Evolutionary conservation across 2,797 vertebrate genomes (phyloP).

Genomic region (Margarornis squamiger): DNA sequence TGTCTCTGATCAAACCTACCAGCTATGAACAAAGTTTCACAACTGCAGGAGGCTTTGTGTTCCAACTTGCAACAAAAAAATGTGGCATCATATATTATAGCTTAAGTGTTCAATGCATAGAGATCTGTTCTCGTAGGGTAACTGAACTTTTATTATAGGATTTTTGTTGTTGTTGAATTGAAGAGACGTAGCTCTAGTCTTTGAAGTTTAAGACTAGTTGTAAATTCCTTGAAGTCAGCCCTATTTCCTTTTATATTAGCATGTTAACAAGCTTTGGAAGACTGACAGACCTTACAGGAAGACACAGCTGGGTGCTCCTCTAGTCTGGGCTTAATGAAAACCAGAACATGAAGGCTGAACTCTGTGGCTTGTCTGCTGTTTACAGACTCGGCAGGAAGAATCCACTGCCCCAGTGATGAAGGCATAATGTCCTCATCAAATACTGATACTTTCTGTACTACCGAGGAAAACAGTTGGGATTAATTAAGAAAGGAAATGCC

Average conservation of each 20-base stretch:
- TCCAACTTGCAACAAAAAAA: constrained; percentile 27
- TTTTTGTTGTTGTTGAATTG: constrained; percentile 22
- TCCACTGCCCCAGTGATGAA: constrained; percentile 55
- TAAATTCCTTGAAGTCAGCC: constrained; percentile 82
- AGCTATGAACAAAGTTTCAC: constrained; percentile 43
- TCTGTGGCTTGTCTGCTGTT: constrained; percentile 71
- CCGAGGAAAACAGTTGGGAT: constrained; percentile 75
- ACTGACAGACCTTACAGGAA: constrained; percentile 79
- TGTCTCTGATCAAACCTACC: constrained; percentile 45
- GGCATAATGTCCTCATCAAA: constrained; percentile 68
- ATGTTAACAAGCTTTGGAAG: constrained; percentile 83
- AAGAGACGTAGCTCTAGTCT: constrained; percentile 67
- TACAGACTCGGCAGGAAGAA: constrained; percentile 76
- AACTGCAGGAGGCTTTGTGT: constrained; percentile 32
- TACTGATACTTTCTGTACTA: constrained; percentile 60
- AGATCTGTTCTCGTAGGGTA: not conserved
- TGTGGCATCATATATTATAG: not conserved
- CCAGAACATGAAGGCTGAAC: constrained; percentile 65
- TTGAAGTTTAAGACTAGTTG: constrained; percentile 84
- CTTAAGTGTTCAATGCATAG: not conserved
- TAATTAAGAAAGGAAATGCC: constrained; percentile 82
- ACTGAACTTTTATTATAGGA: constrained; percentile 37
- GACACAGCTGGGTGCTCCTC: constrained; percentile 80
- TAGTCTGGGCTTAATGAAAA: constrained; percentile 79
- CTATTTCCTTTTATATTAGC: constrained; percentile 82